A percentile compares a stretch with the other conserved stretches of the same genome.
These are phyloP conservation scores for Drosophila obscura DNA, from an alignment of 1,140 invertebrate genomes.

Conservation along the genomic window DNA sequence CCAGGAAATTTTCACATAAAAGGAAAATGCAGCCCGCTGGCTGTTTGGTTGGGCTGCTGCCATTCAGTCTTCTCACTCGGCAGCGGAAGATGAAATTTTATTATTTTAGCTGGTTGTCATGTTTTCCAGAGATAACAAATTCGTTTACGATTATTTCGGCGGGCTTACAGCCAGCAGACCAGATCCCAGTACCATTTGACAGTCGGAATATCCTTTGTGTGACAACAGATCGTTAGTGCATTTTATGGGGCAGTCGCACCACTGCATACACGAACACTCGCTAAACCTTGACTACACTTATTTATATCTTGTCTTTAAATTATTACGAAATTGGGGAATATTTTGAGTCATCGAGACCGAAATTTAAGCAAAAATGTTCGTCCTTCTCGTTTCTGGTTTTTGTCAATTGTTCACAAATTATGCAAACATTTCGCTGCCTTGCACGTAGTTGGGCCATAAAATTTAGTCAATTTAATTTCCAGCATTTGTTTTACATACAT, in stretches of 20 bases:
- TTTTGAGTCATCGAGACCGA: too few relatives aligned
- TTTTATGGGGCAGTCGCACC: slow-evolving; percentile 24
- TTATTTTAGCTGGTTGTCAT: slow-evolving; percentile 56
- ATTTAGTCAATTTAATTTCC: slow-evolving; percentile 63
- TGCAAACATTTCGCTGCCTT: slow-evolving; percentile 52
- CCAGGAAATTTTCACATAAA: slow-evolving; percentile 26
- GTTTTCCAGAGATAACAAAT: slow-evolving; percentile 49
- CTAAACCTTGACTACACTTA: neutral
- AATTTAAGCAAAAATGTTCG: slow-evolving; percentile 2
- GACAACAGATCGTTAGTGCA: slow-evolving; percentile 40
- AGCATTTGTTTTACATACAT: slow-evolving; percentile 53
- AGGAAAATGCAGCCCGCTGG: slow-evolving; percentile 22
- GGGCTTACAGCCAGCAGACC: slow-evolving; percentile 33
- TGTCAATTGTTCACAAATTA: slow-evolving; percentile 56
- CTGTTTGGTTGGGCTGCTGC: neutral
- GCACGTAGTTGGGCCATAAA: slow-evolving; percentile 56
- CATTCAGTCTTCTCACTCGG: slow-evolving; percentile 1
- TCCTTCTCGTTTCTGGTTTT: slow-evolving; percentile 4
- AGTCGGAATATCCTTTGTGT: slow-evolving; percentile 22
- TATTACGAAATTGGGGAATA: too few relatives aligned
- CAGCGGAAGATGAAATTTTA: slow-evolving; percentile 38
- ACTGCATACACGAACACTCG: neutral
- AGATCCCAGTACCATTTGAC: slow-evolving; percentile 5
- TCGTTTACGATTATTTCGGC: slow-evolving; percentile 60
- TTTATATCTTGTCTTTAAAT: too few relatives aligned